phyloP scores from a whole-genome alignment of 2,888 invertebrate genomes.

The Cephalotes varians region DNA sequence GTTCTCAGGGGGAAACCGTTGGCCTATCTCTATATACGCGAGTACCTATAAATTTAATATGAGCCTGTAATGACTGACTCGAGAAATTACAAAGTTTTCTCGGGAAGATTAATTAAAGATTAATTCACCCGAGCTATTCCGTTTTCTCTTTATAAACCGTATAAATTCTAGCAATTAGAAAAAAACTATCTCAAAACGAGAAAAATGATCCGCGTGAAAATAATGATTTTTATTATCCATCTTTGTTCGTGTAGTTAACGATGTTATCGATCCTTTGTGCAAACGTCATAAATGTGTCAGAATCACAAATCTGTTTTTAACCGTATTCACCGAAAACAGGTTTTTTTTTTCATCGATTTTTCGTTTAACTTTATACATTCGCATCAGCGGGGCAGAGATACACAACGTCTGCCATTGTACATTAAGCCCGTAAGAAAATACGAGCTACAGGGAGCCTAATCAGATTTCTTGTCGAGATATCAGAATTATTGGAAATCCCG shows the following conservation, averaged over 20 bases:
- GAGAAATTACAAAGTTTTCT: not conserved
- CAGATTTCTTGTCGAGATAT: constrained; percentile 74
- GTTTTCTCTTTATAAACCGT: not conserved
- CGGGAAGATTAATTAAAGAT: too few species aligned
- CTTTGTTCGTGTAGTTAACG: not conserved
- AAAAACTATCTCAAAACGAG: not conserved
- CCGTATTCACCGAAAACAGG: not conserved
- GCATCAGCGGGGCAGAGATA: not conserved
- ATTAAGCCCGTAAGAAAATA: constrained; percentile 51
- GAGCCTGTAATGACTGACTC: not conserved
- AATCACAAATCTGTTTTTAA: constrained; percentile 15
- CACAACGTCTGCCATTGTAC: constrained; percentile 15
- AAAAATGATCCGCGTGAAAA: not conserved
- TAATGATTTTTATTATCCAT: not conserved
- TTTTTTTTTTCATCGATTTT: not conserved
- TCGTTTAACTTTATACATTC: constrained; percentile 2
- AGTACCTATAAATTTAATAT: not conserved
- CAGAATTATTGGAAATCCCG: constrained; percentile 76
- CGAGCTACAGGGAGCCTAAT: constrained; percentile 66
- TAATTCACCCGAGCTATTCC: not conserved
- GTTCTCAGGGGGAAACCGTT: not conserved
- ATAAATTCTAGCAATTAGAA: not conserved
- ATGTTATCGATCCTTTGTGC: constrained; percentile 8
- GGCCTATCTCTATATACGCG: not conserved
- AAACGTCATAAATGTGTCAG: not conserved